Percentiles rank a stretch among this genome's conserved stretches.
Conservation (phyloP, 2,113 vertebrate genomes). For the Megaleporinus macrocephalus region DNA sequence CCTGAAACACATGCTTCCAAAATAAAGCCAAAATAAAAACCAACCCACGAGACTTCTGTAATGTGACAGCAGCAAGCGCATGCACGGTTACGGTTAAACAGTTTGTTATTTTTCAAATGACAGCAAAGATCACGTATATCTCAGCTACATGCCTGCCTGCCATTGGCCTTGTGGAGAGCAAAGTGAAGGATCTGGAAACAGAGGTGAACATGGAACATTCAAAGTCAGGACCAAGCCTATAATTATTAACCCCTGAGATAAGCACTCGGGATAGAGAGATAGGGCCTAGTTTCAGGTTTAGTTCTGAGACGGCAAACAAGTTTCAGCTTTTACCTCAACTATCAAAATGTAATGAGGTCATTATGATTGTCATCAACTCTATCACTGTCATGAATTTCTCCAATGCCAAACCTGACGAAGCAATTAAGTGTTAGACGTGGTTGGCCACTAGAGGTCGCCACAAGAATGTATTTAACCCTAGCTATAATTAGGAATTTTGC, state of each 20-base stretch:
- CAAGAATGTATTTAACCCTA: neutral
- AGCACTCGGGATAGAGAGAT: neutral
- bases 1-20: constrained; percentile 16
- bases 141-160: constrained; percentile 53
- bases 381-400: no score
- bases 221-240: constrained; percentile 12
- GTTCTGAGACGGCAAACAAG: no score
- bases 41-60: neutral
- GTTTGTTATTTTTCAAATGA: constrained; percentile 16
- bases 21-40: neutral
- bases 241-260: constrained; percentile 15
- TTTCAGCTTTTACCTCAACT: neutral
- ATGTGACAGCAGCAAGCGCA: constrained; percentile 22
- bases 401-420: no score
- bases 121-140: neutral
- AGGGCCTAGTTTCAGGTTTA: neutral
- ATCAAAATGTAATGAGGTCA: neutral
- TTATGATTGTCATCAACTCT: neutral
- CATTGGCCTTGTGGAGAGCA: constrained; percentile 29
- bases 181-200: constrained; percentile 49
- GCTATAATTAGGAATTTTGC: neutral
- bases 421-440: no score
- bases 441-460: constrained; percentile 15
- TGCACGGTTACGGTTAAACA: neutral
- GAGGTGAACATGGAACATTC: constrained; percentile 35